Base-by-base conservation (phyloP, 1,140 invertebrate genomes). In the Drosophila sp. region DNA sequence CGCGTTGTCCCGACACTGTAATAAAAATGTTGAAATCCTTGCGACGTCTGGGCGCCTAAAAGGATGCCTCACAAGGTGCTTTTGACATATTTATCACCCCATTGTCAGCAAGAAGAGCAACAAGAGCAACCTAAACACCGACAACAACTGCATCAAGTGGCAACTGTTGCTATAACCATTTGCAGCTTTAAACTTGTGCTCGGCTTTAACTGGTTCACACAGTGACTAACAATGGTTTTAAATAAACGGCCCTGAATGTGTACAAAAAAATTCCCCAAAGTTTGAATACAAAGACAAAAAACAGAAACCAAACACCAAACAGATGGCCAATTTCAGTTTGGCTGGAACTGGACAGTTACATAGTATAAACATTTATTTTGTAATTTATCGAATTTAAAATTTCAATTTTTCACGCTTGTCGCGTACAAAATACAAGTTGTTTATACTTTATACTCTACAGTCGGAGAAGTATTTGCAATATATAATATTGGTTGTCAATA, bases 21-120 rank as follows among this genome's bases (percentile, higher is more conserved):
- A 78, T 78, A 78, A 78, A 78, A 78, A 76, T 78, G 76, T 78
- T 61, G 43, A 72, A 76, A 78, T 76, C 56, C 72, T 78, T 56
- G 54, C 25, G 14, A 69, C 56, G 63, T 63, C 63, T 72, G 61
- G 36, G 48, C 51, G 36, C 72, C 34, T 45, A 57, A 65, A 57
- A 50, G 53, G 43, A 41, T 41, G 69, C 50, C 66, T 71, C 45
- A 40, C 74, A 75, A 70, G 75, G 72, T 77, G 72, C 72, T 75
- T 58, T 43, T 63, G 57, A 77, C 69, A 77, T 73, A 72, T 73
- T 78, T 78, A 72, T 77, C 76, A 77, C 76, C 45, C 63, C 57
- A 76, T 78, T 72, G 72, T 64, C 66, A 56, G 29, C 66, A 57
- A 41, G 36, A 34, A 38, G 21, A 45, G 7, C 66, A 57, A 41